Evolutionary conservation across 1,140 invertebrate species (phyloP).

Genomic region (Anagrus nilaparvatae): DNA sequence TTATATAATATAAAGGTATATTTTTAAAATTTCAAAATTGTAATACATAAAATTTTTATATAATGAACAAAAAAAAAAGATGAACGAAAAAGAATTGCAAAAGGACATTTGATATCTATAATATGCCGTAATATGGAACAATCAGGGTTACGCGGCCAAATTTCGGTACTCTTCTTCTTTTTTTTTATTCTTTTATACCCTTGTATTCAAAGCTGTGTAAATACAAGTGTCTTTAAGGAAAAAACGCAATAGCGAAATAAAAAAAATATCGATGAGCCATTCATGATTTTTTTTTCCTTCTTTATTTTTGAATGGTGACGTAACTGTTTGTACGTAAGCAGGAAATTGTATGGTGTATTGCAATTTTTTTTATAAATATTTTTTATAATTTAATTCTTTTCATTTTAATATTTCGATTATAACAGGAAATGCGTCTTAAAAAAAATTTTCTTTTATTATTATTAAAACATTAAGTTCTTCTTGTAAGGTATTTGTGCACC

Average conservation of each 20-base stretch:
- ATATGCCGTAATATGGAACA: constrained; percentile 34
- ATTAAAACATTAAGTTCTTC: no score
- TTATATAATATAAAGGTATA: no score
- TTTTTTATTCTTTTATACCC: no score
- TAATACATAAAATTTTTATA: no score
- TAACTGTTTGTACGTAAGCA: constrained; percentile 23
- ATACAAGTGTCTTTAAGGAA: neutral
- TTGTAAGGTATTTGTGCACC: no score
- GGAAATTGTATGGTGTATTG: constrained; percentile 25
- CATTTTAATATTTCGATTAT: no score
- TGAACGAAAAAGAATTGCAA: constrained; percentile 21
- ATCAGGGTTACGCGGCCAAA: constrained; percentile 16
- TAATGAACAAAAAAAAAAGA: constrained; percentile 19
- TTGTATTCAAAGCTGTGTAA: no score
- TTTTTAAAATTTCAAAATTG: no score
- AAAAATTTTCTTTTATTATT: no score
- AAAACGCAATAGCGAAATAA: constrained; percentile 11
- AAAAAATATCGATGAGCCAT: constrained; percentile 27
- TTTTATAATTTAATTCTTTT: no score
- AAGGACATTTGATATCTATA: constrained; percentile 36
- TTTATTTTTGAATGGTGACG: constrained; percentile 15
- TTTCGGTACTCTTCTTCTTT: constrained; percentile 12
- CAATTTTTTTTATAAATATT: no score
- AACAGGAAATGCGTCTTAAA: no score
- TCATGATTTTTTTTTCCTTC: constrained; percentile 4